Evolutionary conservation across 2,113 vertebrate species (phyloP).

Genomic region (Lycocorax pyrrhopterus): DNA sequence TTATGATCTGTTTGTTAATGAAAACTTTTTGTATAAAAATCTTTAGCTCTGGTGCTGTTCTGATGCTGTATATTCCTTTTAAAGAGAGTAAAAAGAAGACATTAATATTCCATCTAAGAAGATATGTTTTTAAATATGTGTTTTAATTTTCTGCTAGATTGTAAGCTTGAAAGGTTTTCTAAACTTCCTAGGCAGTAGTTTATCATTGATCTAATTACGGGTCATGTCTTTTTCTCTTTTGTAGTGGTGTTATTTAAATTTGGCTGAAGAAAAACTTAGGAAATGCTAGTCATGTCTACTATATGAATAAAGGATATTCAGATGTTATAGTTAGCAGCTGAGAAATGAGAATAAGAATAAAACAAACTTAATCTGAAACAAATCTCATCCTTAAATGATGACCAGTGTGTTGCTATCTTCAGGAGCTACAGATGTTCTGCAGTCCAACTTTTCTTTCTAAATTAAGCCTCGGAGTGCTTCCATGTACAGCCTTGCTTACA

Average conservation of each 20-base stretch:
- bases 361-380: background rate
- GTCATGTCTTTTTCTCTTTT: background rate
- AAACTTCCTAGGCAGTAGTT: background rate
- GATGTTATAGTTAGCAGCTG: background rate
- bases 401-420: background rate
- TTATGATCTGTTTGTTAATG: background rate
- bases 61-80: background rate
- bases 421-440: background rate
- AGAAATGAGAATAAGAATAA: background rate
- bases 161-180: background rate
- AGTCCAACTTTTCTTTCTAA: background rate
- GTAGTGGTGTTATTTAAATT: background rate
- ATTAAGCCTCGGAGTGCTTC: background rate
- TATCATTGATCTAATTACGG: background rate
- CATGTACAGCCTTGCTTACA: background rate
- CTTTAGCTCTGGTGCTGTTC: background rate
- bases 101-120: background rate
- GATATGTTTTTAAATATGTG: background rate
- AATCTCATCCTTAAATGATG: background rate
- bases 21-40: background rate
- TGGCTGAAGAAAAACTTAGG: background rate
- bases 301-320: background rate
- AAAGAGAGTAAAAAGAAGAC: background rate
- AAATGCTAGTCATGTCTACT: background rate
- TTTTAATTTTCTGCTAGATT: background rate